phyloP scores from a whole-genome alignment of 2,113 vertebrate species.

The Shinisaurus crocodilurus region DNA sequence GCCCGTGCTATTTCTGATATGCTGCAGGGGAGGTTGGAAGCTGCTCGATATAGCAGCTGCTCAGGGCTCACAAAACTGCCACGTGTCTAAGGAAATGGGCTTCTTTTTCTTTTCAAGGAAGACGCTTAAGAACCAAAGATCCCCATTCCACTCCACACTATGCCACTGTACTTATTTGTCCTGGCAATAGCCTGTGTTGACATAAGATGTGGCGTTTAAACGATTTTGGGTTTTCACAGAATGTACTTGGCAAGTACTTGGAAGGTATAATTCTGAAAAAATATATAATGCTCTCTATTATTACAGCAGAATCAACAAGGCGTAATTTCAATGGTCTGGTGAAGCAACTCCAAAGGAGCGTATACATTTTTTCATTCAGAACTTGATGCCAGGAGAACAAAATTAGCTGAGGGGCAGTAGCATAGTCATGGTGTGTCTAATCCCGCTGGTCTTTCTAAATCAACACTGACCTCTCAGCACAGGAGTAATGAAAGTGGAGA shows the following conservation, averaged over 20 bases:
- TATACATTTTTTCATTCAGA: conserved; percentile 49
- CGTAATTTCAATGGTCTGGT: conserved; percentile 27
- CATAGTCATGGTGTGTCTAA: conserved; percentile 47
- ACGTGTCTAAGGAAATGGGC: neutral
- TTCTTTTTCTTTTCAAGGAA: conserved; percentile 29
- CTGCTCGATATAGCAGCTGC: conserved; percentile 2
- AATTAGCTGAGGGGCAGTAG: conserved; percentile 30
- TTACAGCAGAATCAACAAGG: conserved; percentile 40
- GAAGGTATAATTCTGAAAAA: neutral
- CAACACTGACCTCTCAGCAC: conserved; percentile 89
- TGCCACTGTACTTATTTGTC: conserved; percentile 6
- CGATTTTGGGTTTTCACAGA: conserved; percentile 2
- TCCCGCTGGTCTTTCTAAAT: conserved; percentile 43
- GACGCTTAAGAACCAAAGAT: conserved; percentile 7
- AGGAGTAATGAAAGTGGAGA: conserved; percentile 95
- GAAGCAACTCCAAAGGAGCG: conserved; percentile 33
- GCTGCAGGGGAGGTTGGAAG: neutral
- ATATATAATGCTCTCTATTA: neutral
- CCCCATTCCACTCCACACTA: neutral
- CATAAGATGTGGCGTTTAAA: neutral
- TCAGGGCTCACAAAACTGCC: conserved; percentile 15
- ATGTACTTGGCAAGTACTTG: neutral
- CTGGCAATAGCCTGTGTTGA: neutral
- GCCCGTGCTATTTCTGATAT: conserved; percentile 21
- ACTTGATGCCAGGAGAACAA: conserved; percentile 22